These are phyloP conservation scores for Chitala chitala DNA, from an alignment of 2,113 vertebrate genomes.

Conservation along the genomic window DNA sequence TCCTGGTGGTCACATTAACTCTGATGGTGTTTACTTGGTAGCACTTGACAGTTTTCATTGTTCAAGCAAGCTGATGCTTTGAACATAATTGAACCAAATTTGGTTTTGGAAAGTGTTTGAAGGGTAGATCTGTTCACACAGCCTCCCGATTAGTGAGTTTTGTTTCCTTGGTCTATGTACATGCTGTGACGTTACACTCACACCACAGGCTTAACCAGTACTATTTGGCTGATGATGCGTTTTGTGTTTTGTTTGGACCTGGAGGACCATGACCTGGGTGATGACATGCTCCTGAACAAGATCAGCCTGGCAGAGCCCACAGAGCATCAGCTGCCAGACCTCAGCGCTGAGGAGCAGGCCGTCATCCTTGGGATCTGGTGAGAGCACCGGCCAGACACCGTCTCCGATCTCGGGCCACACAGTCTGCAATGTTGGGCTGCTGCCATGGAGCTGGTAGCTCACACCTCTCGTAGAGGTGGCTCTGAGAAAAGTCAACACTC, in stretches of 20 bases:
- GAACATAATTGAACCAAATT: too few relatives aligned
- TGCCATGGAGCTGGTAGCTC: background rate
- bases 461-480: background rate
- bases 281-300: conserved; percentile 83
- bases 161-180: too few relatives aligned
- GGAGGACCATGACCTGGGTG: conserved; percentile 79
- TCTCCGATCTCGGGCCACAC: background rate
- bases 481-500: background rate
- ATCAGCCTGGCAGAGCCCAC: conserved; percentile 76
- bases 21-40: too few relatives aligned
- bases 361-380: conserved; percentile 89
- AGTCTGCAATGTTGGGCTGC: background rate
- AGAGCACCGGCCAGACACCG: conserved; percentile 31
- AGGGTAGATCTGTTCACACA: too few relatives aligned
- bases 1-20: too few relatives aligned
- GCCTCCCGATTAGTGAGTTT: too few relatives aligned
- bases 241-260: background rate
- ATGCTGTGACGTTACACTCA: too few relatives aligned
- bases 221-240: too few relatives aligned
- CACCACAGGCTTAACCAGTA: too few relatives aligned
- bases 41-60: too few relatives aligned
- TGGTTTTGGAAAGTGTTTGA: background rate
- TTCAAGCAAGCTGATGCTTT: too few relatives aligned
- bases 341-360: conserved; percentile 88
- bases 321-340: conserved; percentile 72